A percentile compares a stretch with the other conserved stretches of the same genome.
These are phyloP conservation scores for Bombyx mori DNA, from an alignment of 1,140 invertebrate genomes.

Conservation along the genomic window ASM3026992v2 NC_085120.1:13204501-13205000, in stretches of 20 bases:
- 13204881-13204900: slow-evolving; percentile 44
- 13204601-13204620: slow-evolving; percentile 66
- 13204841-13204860: slow-evolving; percentile 42
- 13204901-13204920: slow-evolving; percentile 44
- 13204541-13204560: slow-evolving; percentile 1
- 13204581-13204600: slow-evolving; percentile 61
- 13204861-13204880: slow-evolving; percentile 56
- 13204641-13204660: slow-evolving; percentile 32
- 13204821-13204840: slow-evolving; percentile 29
- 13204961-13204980: slow-evolving; percentile 18
- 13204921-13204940: slow-evolving; percentile 62
- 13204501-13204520: neutral
- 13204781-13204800: slow-evolving; percentile 48
- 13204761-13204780: slow-evolving; percentile 41
- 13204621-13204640: slow-evolving; percentile 53
- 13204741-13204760: slow-evolving; percentile 29
- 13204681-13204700: slow-evolving; percentile 28
- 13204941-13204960: slow-evolving; percentile 59
- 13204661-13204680: slow-evolving; percentile 35
- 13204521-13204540: neutral
- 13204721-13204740: slow-evolving; percentile 40
- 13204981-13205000: slow-evolving; percentile 38
- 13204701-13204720: slow-evolving; percentile 24
- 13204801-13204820: slow-evolving; percentile 45
- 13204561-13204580: neutral